Base-by-base conservation (phyloP, 2,113 vertebrate species). In the Cariama cristata region DNA sequence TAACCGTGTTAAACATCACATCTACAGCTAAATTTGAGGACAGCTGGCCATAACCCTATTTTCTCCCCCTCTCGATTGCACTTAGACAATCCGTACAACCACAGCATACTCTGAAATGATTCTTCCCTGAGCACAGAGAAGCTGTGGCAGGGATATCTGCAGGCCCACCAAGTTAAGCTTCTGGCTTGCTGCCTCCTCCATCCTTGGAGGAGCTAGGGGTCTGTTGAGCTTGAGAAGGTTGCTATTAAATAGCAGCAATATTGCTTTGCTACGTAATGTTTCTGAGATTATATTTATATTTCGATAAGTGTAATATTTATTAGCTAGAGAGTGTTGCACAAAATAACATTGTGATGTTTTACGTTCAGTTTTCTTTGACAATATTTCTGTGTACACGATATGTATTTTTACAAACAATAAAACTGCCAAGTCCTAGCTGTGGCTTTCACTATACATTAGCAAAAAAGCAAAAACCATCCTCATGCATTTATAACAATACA, bases 281-380 rank as follows among this genome's bases (percentile, higher is more conserved):
- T 88, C 55, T 81, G 53, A 83, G 62, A 42, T 72, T 50, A 6
- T 97, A 96, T 96, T 97, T 97, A 97, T 97, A 68, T 85, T 86
- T 50, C 38, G 62, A 4, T 82, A 90, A 72, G 47, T 69, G 64
- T 93, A 93, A 47, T 97, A 97, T 97, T 97, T 97, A 98, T 97
- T 95, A 88, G 93, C 45, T 94, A 45, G n/a, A 62, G 28, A 32
- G 27, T 38, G 20, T 79, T 90, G 79, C 91, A 96, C 58, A 87
- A 88, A 95, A 55, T 32, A 52, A 62, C 62, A 59, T 18, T 82
- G 44, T 88, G n/a, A 77, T 62, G 35, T 15, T 83, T 79, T 89
- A 66, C 75, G 45, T 71, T 80, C 20, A 3, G 24, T 90, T 93
- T 73, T 91, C 81, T 93, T 92, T 73, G 77, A 77, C 55, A 86